phyloP scores from a whole-genome alignment of 2,888 invertebrate genomes.

The Hypena proboscidalis region DNA sequence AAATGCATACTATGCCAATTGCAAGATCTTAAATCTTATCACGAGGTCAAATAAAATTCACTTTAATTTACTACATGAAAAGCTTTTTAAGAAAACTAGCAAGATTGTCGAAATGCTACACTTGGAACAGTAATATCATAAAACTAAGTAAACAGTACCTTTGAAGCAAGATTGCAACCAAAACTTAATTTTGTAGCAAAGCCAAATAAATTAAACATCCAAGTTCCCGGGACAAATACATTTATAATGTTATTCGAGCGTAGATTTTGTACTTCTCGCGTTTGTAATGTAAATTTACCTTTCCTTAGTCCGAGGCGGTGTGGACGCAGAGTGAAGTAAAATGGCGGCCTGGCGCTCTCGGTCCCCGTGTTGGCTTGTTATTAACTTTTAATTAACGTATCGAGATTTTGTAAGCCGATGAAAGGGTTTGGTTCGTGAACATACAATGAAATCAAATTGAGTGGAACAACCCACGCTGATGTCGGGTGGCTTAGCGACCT shows the following conservation, averaged over 20 bases:
- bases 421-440: slow-evolving; percentile 16
- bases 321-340: slow-evolving; percentile 51
- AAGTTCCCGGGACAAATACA: slow-evolving; percentile 54
- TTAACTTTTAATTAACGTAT: slow-evolving; percentile 53
- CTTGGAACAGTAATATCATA: too few relatives aligned
- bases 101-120: too few relatives aligned
- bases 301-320: slow-evolving; percentile 57
- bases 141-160: too few relatives aligned
- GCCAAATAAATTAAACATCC: slow-evolving; percentile 47
- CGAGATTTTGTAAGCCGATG: slow-evolving; percentile 33
- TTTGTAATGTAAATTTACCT: slow-evolving; percentile 74
- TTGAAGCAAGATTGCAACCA: slow-evolving; percentile 7
- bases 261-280: slow-evolving; percentile 63
- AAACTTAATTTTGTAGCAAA: slow-evolving; percentile 31
- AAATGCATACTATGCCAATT: too few relatives aligned
- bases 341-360: slow-evolving; percentile 46
- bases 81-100: too few relatives aligned
- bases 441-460: slow-evolving; percentile 7
- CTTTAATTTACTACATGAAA: too few relatives aligned
- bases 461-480: too few relatives aligned
- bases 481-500: too few relatives aligned
- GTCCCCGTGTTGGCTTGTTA: slow-evolving; percentile 42
- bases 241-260: slow-evolving; percentile 52
- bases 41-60: too few relatives aligned
- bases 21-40: too few relatives aligned